Evolutionary conservation across 2,888 invertebrate genomes (phyloP), one percentile per base, ranked within the genome.

Genomic region (Tribolium freemani): DNA sequence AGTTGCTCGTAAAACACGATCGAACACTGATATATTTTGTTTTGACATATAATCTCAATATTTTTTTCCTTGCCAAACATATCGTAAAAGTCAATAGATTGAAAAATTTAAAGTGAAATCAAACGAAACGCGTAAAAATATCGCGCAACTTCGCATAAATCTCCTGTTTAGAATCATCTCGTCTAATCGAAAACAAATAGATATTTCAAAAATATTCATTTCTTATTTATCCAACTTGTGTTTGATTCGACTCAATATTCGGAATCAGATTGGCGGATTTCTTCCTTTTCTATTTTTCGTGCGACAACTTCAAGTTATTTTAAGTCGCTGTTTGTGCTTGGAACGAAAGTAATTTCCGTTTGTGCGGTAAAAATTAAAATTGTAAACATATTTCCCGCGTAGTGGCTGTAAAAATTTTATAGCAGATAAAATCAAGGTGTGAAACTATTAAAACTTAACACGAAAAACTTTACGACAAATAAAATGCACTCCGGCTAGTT

Each of bases 21-120:
- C 77, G 54, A 74, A 74, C 77, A 75, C 73, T 79, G 80, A 80
- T 80, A 77, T 79, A 81, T 81, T 79, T 80, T 79, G 79, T 81
- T 81, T 79, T 77, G 78, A 76, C 78, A 71, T 75, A 77, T 75
- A 74, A 77, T 79, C 76, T 75, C 76, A 77, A 78, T 80, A 76
- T 77, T 76, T 79, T 77, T 79, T 71, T 64, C 74, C 46, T 67
- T 69, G 73, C 75, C 73, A 76, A 76, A 74, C 76, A 73, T 54
- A 77, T 78, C 73, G 78, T 75, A 69, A 76, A 77, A 78, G 77
- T 78, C 77, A 78, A 77, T 76, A 77, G 77, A 73, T 75, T 71
- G 79, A 76, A 78, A 78, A 79, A 79, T 78, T 76, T 71, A 63
- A 77, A 74, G 68, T 45, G 76, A 75, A 77, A 73, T 76, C 73